Conservation (phyloP, 2,797 vertebrate species). For the Dicrostonyx torquatus region DNA sequence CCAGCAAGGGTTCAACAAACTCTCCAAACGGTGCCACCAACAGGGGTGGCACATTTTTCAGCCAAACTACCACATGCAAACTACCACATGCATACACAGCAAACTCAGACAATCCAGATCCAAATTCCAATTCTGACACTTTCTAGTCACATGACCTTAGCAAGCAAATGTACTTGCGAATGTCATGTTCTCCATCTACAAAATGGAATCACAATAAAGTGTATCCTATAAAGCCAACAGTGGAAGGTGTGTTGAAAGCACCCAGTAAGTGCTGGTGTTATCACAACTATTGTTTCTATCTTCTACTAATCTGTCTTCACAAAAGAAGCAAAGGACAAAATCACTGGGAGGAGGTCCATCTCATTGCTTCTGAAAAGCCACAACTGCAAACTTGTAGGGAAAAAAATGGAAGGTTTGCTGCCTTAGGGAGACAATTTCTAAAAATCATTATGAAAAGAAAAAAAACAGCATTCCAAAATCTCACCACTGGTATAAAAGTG, state of each 20-base stretch:
- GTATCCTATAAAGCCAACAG: background rate
- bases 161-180: background rate
- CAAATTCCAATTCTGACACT: background rate
- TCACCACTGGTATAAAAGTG: background rate
- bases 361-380: slow-evolving; percentile 4
- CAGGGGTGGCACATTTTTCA: background rate
- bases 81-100: background rate
- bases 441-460: background rate
- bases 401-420: background rate
- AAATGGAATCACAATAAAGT: background rate
- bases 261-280: background rate
- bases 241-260: background rate
- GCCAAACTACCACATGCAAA: background rate
- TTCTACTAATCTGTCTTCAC: background rate
- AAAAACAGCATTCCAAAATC: background rate
- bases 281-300: background rate
- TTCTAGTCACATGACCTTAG: background rate
- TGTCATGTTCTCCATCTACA: background rate
- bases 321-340: background rate
- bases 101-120: background rate
- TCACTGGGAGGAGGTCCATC: background rate
- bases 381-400: background rate
- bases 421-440: background rate
- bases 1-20: background rate
- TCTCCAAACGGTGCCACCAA: background rate